These are phyloP conservation scores for Linurgus olivaceus DNA, from an alignment of 2,797 vertebrate species.

Conservation along the genomic window DNA sequence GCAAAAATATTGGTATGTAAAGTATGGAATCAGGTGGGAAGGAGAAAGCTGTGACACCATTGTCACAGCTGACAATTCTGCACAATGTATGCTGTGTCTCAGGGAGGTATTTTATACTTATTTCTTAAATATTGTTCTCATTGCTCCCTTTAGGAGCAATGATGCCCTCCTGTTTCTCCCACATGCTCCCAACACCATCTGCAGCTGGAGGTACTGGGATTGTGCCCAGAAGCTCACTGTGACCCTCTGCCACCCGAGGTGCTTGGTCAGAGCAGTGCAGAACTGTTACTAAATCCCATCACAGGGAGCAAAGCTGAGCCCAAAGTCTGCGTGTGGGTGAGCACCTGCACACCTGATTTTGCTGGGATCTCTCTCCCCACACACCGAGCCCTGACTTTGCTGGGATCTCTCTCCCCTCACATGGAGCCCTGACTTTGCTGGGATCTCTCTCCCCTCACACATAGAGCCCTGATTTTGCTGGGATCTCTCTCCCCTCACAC, in stretches of 20 bases:
- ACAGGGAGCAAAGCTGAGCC: fast-evolving
- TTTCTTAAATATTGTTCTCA: not conserved
- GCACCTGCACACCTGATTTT: fast-evolving
- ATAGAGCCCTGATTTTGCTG: fast-evolving
- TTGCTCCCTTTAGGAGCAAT: not conserved
- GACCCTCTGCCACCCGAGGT: fast-evolving
- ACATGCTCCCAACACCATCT: too few species aligned
- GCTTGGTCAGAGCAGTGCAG: fast-evolving
- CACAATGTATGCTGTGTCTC: fast-evolving
- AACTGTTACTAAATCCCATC: fast-evolving
- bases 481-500: not conserved
- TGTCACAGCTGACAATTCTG: not conserved
- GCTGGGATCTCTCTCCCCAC: fast-evolving
- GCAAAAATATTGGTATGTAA: not conserved
- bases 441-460: fast-evolving
- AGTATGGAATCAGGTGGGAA: not conserved
- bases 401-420: fast-evolving
- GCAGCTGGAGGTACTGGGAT: fast-evolving
- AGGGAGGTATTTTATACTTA: not conserved
- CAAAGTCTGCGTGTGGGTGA: fast-evolving
- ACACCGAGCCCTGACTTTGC: fast-evolving
- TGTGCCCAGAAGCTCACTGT: fast-evolving
- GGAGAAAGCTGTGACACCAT: not conserved
- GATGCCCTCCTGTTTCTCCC: not conserved
- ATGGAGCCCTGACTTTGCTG: fast-evolving